Evolutionary conservation across 2,113 vertebrate species (phyloP).

Genomic region (Pontoporia blainvillei): DNA sequence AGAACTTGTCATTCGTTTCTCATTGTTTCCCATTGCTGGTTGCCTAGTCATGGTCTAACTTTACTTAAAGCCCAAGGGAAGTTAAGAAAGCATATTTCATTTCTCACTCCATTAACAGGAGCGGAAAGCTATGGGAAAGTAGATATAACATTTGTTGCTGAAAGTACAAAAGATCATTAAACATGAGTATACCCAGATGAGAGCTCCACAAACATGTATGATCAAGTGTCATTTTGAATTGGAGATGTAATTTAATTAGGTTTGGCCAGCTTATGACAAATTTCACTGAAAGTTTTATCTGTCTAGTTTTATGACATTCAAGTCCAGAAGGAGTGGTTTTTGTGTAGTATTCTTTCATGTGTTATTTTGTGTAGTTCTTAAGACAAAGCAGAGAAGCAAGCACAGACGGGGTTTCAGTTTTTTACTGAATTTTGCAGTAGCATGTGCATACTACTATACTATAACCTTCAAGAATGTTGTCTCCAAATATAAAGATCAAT

Average conservation of each 20-base stretch:
- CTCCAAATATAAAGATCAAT: background rate
- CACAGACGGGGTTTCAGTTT: background rate
- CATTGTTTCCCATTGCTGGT: slow-evolving; percentile 14
- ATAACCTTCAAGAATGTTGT: background rate
- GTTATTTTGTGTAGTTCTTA: background rate
- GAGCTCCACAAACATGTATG: too few relatives aligned
- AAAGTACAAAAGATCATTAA: background rate
- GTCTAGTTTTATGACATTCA: background rate
- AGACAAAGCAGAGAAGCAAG: background rate
- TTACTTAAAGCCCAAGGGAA: slow-evolving; percentile 51
- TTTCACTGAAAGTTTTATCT: background rate
- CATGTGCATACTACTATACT: background rate
- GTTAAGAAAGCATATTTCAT: slow-evolving; percentile 44
- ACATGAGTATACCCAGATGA: background rate
- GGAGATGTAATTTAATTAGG: background rate
- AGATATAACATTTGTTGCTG: background rate
- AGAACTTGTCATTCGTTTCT: slow-evolving; percentile 39
- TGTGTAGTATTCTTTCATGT: background rate
- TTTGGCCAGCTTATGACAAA: background rate
- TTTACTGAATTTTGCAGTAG: background rate
- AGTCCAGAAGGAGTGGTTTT: background rate
- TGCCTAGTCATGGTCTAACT: slow-evolving; percentile 37
- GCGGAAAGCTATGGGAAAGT: slow-evolving; percentile 26
- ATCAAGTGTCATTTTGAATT: background rate
- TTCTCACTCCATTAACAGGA: background rate